Evolutionary conservation across 2,113 vertebrate species (phyloP).

Genomic region (Pterocles orientalis): DNA sequence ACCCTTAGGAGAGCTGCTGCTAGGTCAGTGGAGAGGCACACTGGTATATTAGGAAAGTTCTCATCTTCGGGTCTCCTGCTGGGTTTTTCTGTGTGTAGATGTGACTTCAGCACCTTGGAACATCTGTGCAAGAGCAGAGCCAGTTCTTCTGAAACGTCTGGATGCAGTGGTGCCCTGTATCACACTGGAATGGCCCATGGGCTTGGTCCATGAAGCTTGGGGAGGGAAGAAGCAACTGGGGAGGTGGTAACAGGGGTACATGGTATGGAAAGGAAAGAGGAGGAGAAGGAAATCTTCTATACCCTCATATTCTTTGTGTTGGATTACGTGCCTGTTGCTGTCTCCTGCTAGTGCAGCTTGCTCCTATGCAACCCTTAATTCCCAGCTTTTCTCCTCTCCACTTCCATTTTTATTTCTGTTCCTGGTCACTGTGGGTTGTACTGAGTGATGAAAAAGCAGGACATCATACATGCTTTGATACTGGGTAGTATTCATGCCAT

Average conservation of each 20-base stretch:
- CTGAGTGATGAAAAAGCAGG: not conserved
- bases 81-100: not conserved
- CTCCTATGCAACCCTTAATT: not conserved
- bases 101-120: not conserved
- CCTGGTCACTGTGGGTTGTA: not conserved
- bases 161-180: not conserved
- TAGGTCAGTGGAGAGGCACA: not conserved
- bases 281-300: not conserved
- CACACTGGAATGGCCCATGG: accelerated
- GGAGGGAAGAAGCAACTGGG: not conserved
- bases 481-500: not conserved
- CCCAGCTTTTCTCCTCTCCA: not conserved
- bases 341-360: not conserved
- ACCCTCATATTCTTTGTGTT: not conserved
- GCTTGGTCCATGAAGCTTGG: not conserved
- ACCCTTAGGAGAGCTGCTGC: not conserved
- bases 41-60: not conserved
- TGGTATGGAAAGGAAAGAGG: not conserved
- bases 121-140: accelerated
- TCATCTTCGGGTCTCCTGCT: not conserved
- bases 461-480: accelerated
- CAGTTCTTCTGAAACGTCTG: not conserved
- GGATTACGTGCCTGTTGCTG: not conserved
- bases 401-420: not conserved
- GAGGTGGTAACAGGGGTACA: not conserved